Percentiles rank a stretch among this genome's conserved stretches.
Evolutionary conservation across 2,797 vertebrate genomes (phyloP).

Genomic region (Merluccius polli): DNA sequence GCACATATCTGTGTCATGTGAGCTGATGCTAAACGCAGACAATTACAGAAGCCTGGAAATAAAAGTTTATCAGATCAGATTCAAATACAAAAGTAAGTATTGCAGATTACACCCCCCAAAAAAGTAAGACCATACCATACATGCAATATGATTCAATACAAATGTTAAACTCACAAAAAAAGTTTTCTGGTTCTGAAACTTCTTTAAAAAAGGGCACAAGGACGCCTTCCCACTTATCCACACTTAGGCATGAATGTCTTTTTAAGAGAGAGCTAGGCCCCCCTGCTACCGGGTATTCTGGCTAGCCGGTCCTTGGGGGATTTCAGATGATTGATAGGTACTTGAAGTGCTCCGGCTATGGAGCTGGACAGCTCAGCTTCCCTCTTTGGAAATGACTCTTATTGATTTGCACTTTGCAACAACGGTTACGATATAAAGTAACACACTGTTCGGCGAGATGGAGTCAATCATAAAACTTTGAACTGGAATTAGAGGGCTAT

Average conservation of each 20-base stretch:
- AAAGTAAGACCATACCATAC: no score
- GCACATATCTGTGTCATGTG: not conserved
- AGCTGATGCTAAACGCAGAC: not conserved
- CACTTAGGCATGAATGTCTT: no score
- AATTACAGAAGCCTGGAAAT: not conserved
- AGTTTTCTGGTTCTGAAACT: no score
- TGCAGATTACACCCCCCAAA: not conserved
- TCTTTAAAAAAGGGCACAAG: no score
- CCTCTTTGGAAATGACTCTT: not conserved
- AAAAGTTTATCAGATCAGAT: not conserved
- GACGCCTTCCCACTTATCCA: no score
- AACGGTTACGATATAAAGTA: not conserved
- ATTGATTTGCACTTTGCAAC: slow-evolving; percentile 15
- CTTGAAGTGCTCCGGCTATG: not conserved
- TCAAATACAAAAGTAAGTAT: not conserved
- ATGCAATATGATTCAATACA: not conserved
- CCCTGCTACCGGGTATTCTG: not conserved
- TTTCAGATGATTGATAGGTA: not conserved
- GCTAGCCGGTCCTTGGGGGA: not conserved
- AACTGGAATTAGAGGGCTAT: not conserved
- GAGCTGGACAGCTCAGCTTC: slow-evolving; percentile 6
- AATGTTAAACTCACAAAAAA: no score
- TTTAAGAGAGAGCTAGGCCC: not conserved
- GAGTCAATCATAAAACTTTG: not conserved
- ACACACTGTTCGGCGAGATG: not conserved